These are phyloP conservation scores for Kryptolebias marmoratus DNA, from an alignment of 2,113 vertebrate genomes.

Conservation along the genomic window DNA sequence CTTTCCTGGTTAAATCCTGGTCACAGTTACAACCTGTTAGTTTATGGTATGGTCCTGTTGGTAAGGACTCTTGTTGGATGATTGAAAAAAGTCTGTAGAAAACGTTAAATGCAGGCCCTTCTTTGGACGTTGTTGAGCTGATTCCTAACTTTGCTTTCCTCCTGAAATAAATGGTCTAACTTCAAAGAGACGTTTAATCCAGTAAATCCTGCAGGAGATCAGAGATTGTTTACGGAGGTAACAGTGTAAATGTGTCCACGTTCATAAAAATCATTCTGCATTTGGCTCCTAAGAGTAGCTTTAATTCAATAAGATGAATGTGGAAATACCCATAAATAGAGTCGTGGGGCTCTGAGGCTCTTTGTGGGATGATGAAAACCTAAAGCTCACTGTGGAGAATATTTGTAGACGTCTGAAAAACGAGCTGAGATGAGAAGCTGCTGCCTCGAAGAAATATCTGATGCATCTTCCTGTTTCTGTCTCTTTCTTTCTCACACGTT, in stretches of 20 bases:
- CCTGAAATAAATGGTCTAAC: too few species aligned
- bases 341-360: background rate
- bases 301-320: constrained; percentile 8
- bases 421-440: constrained; percentile 5
- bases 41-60: constrained; percentile 5
- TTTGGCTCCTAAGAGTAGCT: constrained; percentile 5
- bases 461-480: constrained; percentile 15
- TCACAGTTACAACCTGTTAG: background rate
- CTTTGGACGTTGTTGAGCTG: background rate
- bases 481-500: constrained; percentile 21
- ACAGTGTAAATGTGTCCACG: background rate
- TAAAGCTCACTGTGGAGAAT: constrained; percentile 8
- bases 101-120: background rate
- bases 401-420: constrained; percentile 17
- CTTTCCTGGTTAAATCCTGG: too few species aligned
- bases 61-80: constrained; percentile 2
- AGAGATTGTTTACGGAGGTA: constrained; percentile 8
- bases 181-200: too few species aligned
- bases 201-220: background rate
- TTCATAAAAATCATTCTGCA: background rate
- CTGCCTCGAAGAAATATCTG: background rate
- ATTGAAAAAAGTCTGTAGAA: constrained; percentile 7
- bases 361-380: constrained; percentile 25
- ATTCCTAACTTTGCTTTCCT: constrained; percentile 2
- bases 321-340: background rate